Conservation (phyloP, 2,113 vertebrate genomes). For the Pseudonaja textilis region DNA sequence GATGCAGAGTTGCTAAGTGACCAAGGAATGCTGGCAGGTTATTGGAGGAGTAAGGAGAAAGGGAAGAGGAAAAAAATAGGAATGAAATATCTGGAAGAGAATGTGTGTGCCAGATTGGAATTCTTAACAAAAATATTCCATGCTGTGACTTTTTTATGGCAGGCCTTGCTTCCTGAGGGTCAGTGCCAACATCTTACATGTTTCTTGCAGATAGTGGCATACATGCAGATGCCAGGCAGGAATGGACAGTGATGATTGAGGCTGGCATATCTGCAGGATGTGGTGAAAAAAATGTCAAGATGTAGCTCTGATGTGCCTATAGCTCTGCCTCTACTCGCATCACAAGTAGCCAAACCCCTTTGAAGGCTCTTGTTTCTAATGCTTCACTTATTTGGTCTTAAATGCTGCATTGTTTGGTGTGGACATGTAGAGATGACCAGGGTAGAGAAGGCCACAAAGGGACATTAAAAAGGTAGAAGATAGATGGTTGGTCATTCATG, state of each 20-base stretch:
- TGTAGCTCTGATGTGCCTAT: background rate
- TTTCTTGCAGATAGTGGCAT: background rate
- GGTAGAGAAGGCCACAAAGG: background rate
- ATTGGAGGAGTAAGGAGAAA: background rate
- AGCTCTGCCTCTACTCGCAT: background rate
- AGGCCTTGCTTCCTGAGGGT: background rate
- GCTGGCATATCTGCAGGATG: background rate
- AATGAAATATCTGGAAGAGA: background rate
- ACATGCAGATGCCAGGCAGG: background rate
- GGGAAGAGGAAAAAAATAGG: background rate
- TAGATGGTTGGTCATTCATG: background rate
- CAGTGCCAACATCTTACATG: background rate
- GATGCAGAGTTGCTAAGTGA: background rate
- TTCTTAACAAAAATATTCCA: conserved; percentile 5
- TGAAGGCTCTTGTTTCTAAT: background rate
- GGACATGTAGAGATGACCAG: background rate
- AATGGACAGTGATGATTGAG: background rate
- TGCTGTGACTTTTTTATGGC: background rate
- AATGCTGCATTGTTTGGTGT: background rate
- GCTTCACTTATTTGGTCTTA: background rate
- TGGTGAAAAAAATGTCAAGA: background rate
- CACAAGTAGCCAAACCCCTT: background rate
- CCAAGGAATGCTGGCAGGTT: background rate
- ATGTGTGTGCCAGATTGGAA: background rate
- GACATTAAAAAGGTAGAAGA: background rate